These are phyloP conservation scores for Clitarchus hookeri DNA, from an alignment of 2,888 invertebrate species.

Conservation along the genomic window DNA sequence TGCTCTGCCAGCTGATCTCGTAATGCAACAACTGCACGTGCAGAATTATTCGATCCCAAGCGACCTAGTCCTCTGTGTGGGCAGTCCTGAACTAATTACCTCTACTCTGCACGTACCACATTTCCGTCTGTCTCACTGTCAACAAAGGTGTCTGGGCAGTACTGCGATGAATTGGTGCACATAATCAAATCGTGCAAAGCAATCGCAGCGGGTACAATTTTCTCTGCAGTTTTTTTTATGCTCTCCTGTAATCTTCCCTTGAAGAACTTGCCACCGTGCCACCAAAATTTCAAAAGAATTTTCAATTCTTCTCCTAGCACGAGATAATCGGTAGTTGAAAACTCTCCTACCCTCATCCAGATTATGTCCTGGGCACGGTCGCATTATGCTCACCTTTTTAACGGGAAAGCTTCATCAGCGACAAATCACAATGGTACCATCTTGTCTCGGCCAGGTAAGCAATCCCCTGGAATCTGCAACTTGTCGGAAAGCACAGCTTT, in stretches of 20 bases:
- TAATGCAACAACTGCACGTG: conserved; percentile 15
- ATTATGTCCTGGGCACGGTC: conserved; percentile 33
- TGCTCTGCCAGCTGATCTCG: conserved; percentile 28
- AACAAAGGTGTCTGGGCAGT: no score
- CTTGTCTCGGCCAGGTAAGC: conserved; percentile 6
- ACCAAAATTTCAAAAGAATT: no score
- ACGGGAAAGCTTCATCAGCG: conserved; percentile 39
- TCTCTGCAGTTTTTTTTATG: conserved; percentile 27
- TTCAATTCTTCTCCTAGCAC: no score
- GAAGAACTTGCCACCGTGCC: no score
- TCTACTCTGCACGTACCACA: conserved; percentile 31
- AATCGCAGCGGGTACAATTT: conserved; percentile 31
- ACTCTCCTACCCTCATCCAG: no score
- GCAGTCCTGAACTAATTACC: not conserved
- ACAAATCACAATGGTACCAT: conserved; percentile 31
- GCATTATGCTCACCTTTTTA: conserved; percentile 29
- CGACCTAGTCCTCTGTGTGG: conserved; percentile 18
- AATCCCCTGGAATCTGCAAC: not conserved
- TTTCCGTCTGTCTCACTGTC: conserved; percentile 27
- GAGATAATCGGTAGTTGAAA: no score
- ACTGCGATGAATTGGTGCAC: not conserved
- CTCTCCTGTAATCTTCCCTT: no score
- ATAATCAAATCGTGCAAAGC: conserved; percentile 34
- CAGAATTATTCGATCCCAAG: conserved; percentile 26
- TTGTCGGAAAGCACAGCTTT: not conserved